phyloP scores from a whole-genome alignment of 2,113 vertebrate genomes.

The Xenopus borealis region DNA sequence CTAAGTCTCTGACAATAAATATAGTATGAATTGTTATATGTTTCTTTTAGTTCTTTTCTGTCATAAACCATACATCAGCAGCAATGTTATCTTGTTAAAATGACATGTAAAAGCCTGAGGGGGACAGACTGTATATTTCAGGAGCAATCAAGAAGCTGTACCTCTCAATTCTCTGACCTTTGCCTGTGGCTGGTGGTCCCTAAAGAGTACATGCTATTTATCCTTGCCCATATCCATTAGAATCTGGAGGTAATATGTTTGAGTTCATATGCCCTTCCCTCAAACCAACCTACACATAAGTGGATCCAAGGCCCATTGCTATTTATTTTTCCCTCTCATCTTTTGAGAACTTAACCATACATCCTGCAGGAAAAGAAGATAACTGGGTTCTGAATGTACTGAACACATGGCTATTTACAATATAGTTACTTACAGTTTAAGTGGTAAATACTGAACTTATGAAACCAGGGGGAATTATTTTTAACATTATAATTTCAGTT shows the following conservation, averaged over 20 bases:
- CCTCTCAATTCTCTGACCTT: slow-evolving; percentile 36
- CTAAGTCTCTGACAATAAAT: not conserved
- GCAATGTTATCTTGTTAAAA: slow-evolving; percentile 35
- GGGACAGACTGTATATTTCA: slow-evolving; percentile 36
- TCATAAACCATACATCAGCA: slow-evolving; percentile 38
- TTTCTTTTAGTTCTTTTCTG: slow-evolving; percentile 20
- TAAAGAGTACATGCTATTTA: slow-evolving; percentile 37
- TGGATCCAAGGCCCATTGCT: not conserved
- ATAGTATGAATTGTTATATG: not conserved
- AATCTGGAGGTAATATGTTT: slow-evolving; percentile 20
- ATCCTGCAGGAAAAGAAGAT: not conserved
- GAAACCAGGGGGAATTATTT: no score
- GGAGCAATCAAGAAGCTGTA: slow-evolving; percentile 32
- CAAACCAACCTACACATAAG: slow-evolving; percentile 17
- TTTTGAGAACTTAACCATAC: not conserved
- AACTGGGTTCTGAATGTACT: not conserved
- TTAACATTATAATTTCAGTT: no score
- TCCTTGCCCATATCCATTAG: slow-evolving; percentile 31
- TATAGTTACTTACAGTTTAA: no score
- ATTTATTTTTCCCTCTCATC: not conserved
- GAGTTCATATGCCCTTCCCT: slow-evolving; percentile 29
- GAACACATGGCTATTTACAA: not conserved
- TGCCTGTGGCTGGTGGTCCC: slow-evolving; percentile 38
- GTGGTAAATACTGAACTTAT: no score
- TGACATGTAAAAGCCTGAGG: slow-evolving; percentile 39